These are phyloP conservation scores for Egretta garzetta DNA, from an alignment of 2,113 vertebrate species.

Conservation along the genomic window DNA sequence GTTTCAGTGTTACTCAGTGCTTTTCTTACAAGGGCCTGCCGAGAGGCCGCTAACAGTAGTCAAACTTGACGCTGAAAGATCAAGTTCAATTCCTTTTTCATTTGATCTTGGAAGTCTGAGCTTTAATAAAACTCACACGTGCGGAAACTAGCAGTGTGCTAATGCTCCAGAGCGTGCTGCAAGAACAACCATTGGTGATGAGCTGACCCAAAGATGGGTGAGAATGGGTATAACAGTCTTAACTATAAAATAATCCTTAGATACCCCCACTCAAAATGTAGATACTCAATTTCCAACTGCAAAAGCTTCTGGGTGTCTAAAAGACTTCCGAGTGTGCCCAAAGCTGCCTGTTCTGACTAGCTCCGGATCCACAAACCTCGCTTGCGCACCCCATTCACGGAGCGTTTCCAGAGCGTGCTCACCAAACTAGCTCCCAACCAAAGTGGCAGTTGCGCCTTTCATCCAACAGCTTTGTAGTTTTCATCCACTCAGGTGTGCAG, in stretches of 20 bases:
- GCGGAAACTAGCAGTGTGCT: not conserved
- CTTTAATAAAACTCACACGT: not conserved
- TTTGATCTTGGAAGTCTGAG: not conserved
- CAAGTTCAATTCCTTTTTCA: slow-evolving; percentile 22
- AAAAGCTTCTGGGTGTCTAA: not conserved
- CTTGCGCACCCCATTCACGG: not conserved
- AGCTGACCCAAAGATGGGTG: not conserved
- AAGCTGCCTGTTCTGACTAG: not conserved
- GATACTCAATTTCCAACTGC: not conserved
- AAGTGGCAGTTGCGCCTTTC: not conserved
- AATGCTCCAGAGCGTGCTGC: not conserved
- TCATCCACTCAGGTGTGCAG: not conserved
- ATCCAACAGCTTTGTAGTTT: not conserved
- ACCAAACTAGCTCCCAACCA: not conserved
- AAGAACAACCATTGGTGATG: not conserved
- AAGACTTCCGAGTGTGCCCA: not conserved
- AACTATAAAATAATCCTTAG: not conserved
- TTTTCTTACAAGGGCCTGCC: not conserved
- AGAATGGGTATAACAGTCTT: not conserved
- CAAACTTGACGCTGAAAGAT: slow-evolving; percentile 8
- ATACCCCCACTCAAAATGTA: not conserved
- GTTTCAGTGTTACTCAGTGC: not conserved
- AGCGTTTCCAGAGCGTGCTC: not conserved
- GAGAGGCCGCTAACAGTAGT: not conserved
- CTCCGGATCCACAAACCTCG: not conserved